These are phyloP conservation scores for Pandemis heparana DNA, from an alignment of 2,888 invertebrate species.

Conservation along the genomic window DNA sequence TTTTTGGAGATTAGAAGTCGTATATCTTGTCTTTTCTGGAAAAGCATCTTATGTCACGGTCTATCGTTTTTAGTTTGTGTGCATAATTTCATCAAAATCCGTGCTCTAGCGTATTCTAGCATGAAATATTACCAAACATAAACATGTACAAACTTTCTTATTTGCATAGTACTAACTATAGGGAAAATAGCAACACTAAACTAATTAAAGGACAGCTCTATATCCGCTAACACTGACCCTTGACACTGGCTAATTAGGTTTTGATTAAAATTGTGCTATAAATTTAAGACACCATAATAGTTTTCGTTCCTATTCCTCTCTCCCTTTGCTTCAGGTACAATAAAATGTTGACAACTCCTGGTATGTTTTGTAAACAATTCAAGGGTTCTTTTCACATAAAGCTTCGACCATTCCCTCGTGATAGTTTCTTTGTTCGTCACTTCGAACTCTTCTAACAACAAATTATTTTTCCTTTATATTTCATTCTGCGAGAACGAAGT, in stretches of 20 bases:
- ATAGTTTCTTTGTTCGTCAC: constrained; percentile 51
- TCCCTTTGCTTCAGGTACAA: constrained; percentile 1
- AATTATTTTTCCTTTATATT: constrained; percentile 53
- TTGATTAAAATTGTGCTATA: background rate
- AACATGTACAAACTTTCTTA: too few species aligned
- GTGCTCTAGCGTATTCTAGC: too few species aligned
- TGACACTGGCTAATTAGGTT: background rate
- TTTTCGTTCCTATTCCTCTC: background rate
- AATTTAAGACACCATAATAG: background rate
- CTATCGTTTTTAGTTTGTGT: too few species aligned
- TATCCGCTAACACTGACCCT: too few species aligned
- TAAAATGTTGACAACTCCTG: constrained; percentile 32
- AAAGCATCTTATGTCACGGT: too few species aligned
- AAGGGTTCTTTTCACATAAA: constrained; percentile 48
- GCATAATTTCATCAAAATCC: too few species aligned
- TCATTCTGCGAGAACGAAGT: constrained; percentile 34
- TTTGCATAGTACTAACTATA: too few species aligned
- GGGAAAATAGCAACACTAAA: too few species aligned
- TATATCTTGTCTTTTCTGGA: too few species aligned
- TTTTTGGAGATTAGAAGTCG: too few species aligned
- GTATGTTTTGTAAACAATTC: constrained; percentile 51
- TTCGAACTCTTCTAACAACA: constrained; percentile 54
- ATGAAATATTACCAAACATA: too few species aligned
- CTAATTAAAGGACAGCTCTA: too few species aligned
- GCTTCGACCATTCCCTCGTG: constrained; percentile 52